Conservation (phyloP, 2,797 vertebrate species). For the Eulemur mongoz region DNA sequence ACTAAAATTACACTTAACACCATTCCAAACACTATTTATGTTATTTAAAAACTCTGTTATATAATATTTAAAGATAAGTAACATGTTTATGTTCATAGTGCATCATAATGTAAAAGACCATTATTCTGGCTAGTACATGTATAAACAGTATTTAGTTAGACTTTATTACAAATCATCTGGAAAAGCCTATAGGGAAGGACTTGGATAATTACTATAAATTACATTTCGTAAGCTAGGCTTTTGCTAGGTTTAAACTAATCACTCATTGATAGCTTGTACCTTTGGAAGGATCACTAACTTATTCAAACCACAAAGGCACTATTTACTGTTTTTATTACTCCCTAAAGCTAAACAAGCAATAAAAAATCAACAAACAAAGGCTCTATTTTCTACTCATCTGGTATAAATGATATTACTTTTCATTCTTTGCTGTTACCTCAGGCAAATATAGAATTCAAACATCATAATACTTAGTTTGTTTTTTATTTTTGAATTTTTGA, state of each 20-base stretch:
- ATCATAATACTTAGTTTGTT: neutral
- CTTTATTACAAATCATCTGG: conserved; percentile 49
- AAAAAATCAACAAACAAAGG: conserved; percentile 39
- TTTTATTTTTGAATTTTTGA: neutral
- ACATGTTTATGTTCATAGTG: neutral
- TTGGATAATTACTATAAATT: conserved; percentile 61
- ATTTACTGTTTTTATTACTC: conserved; percentile 49
- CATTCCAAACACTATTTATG: neutral
- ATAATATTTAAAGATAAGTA: neutral
- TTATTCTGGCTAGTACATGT: neutral
- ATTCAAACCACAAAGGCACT: conserved; percentile 3
- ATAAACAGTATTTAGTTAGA: conserved; percentile 39
- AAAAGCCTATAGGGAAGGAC: neutral
- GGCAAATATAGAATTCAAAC: conserved; percentile 17
- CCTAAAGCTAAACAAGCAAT: conserved; percentile 49
- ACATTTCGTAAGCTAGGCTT: neutral
- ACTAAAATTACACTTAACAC: neutral
- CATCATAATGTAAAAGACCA: neutral
- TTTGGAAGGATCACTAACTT: conserved; percentile 52
- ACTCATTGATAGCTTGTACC: neutral
- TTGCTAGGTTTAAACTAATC: conserved; percentile 49
- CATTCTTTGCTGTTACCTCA: neutral
- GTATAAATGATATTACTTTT: conserved; percentile 45
- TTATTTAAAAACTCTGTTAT: conserved; percentile 1
- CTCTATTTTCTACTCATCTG: conserved; percentile 1